Conservation (phyloP, 2,113 vertebrate genomes). For the Nestor notabilis region DNA sequence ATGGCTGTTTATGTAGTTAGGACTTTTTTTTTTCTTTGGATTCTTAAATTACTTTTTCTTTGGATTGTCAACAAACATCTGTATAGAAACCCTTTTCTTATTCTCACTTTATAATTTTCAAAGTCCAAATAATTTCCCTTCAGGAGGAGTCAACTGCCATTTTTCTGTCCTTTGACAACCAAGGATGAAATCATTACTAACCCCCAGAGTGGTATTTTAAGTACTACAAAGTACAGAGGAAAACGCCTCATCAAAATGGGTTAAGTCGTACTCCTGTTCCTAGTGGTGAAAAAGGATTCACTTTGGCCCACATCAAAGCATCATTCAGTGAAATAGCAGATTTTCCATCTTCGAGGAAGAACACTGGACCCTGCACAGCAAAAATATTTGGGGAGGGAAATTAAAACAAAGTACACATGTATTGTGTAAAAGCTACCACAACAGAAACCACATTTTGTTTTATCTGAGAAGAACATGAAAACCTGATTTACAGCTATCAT, state of each 20-base stretch:
- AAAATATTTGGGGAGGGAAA: background rate
- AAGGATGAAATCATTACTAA: slow-evolving; percentile 36
- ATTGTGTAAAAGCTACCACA: background rate
- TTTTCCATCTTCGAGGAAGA: slow-evolving; percentile 94
- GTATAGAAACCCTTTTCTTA: slow-evolving; percentile 51
- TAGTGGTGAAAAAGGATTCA: slow-evolving; percentile 96
- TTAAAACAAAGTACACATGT: background rate
- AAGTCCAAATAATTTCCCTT: slow-evolving; percentile 10
- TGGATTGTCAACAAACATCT: slow-evolving; percentile 49
- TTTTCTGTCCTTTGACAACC: background rate
- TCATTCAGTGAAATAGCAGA: slow-evolving; percentile 93
- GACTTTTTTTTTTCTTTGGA: slow-evolving; percentile 54
- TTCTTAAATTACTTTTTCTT: slow-evolving; percentile 57
- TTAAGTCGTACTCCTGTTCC: slow-evolving; percentile 95
- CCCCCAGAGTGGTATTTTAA: background rate
- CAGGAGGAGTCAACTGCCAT: slow-evolving; percentile 2
- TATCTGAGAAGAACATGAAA: background rate
- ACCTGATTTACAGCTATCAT: background rate
- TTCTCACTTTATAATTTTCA: slow-evolving; percentile 29
- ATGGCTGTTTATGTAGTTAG: slow-evolving; percentile 20
- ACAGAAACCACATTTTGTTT: background rate
- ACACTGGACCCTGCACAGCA: slow-evolving; percentile 87
- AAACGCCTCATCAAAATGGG: slow-evolving; percentile 85
- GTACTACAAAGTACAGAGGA: background rate
- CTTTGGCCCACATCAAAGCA: slow-evolving; percentile 98